A percentile compares a stretch with the other conserved stretches of the same genome.
phyloP scores from a whole-genome alignment of 2,113 vertebrate genomes.

The Chloroceryle aenea region DNA sequence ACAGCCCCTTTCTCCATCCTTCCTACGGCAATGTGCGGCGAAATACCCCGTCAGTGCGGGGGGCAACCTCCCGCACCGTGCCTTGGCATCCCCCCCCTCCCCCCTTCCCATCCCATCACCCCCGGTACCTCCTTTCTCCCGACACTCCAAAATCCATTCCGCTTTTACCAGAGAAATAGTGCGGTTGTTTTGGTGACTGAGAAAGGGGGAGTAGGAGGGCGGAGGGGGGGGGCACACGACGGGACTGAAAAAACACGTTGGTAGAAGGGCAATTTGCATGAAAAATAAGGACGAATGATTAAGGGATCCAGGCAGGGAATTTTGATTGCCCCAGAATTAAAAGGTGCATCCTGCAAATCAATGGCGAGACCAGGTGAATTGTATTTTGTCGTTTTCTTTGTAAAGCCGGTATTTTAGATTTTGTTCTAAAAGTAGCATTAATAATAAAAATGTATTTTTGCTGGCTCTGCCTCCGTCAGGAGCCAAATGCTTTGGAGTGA shows the following conservation, averaged over 20 bases:
- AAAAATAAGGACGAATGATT: slow-evolving; percentile 77
- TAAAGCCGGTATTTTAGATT: slow-evolving; percentile 12
- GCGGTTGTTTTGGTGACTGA: slow-evolving; percentile 10
- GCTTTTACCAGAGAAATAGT: background rate
- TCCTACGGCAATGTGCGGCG: background rate
- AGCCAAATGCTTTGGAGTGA: slow-evolving; percentile 71
- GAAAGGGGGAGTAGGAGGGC: slow-evolving; percentile 40
- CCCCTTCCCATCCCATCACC: background rate
- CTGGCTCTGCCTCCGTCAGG: slow-evolving; percentile 34
- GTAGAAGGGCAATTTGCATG: slow-evolving; percentile 74
- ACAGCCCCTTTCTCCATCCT: background rate
- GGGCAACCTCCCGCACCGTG: background rate
- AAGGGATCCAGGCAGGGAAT: slow-evolving; percentile 72
- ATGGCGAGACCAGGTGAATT: slow-evolving; percentile 58
- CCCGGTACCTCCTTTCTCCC: slow-evolving; percentile 17
- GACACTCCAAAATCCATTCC: slow-evolving; percentile 25
- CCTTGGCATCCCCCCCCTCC: background rate
- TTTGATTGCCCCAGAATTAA: slow-evolving; percentile 71
- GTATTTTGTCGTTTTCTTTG: slow-evolving; percentile 65
- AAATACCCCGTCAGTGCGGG: background rate
- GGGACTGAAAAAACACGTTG: slow-evolving; percentile 41
- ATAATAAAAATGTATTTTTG: slow-evolving; percentile 45
- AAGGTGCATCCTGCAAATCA: slow-evolving; percentile 53
- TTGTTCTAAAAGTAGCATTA: slow-evolving; percentile 62
- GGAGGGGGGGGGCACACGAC: background rate